These are phyloP conservation scores for Alaudala cheleensis DNA, from an alignment of 2,113 vertebrate species.

Conservation along the genomic window DNA sequence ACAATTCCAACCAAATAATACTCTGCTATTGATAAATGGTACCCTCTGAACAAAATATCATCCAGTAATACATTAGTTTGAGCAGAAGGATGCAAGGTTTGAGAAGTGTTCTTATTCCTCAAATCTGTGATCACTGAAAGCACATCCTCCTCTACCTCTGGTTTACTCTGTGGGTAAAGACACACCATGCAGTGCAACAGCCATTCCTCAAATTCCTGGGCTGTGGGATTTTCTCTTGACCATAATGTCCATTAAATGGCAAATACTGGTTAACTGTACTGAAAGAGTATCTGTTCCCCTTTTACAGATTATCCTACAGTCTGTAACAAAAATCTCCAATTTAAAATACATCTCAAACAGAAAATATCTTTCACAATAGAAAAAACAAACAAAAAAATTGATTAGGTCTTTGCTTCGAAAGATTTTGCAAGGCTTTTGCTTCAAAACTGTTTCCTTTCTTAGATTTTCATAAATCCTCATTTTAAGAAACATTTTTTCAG, in stretches of 20 bases:
- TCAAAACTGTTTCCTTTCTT: not conserved
- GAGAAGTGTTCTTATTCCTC: not conserved
- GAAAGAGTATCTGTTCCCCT: not conserved
- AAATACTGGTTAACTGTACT: not conserved
- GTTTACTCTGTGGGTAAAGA: not conserved
- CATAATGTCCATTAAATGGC: not conserved
- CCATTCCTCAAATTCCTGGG: not conserved
- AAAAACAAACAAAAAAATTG: not conserved
- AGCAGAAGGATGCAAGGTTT: not conserved
- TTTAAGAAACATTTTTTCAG: not conserved
- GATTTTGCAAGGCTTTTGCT: not conserved
- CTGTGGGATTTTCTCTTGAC: rapidly evolving
- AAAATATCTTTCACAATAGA: not conserved
- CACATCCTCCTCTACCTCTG: not conserved
- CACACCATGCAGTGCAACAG: not conserved
- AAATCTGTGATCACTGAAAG: not conserved
- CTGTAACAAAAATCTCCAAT: not conserved
- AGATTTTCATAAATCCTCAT: not conserved
- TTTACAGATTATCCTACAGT: not conserved
- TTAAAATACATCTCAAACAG: not conserved
- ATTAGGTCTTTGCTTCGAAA: not conserved
- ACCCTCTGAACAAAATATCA: not conserved
- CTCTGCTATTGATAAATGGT: not conserved
- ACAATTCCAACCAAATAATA: not conserved
- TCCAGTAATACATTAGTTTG: not conserved